A percentile compares a stretch with the other conserved stretches of the same genome.
These are phyloP conservation scores for Myripristis jacobus DNA, from an alignment of 2,797 vertebrate species.

Conservation along the genomic window DNA sequence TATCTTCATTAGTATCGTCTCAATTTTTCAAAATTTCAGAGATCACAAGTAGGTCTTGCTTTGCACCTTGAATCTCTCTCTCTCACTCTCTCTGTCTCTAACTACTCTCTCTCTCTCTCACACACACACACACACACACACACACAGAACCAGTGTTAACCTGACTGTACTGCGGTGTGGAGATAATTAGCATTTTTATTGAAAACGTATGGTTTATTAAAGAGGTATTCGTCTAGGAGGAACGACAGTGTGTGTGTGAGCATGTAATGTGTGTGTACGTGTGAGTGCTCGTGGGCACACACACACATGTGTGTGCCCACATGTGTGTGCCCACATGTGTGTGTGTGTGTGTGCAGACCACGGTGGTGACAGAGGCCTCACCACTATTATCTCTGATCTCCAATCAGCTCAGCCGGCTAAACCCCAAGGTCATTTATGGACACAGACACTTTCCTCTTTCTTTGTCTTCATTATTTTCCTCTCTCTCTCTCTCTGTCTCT, in stretches of 20 bases:
- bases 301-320: not conserved
- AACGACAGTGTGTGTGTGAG: slow-evolving; percentile 30
- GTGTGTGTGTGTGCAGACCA: slow-evolving; percentile 42
- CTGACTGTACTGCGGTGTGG: slow-evolving; percentile 61
- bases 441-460: slow-evolving; percentile 50
- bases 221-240: slow-evolving; percentile 62
- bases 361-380: slow-evolving; percentile 64
- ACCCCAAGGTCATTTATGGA: slow-evolving; percentile 77
- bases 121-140: slow-evolving; percentile 30
- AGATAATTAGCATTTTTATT: slow-evolving; percentile 84
- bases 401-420: slow-evolving; percentile 70
- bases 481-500: slow-evolving; percentile 33
- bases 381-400: slow-evolving; percentile 75
- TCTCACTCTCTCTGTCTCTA: too few relatives aligned
- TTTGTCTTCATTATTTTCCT: not conserved
- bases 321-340: slow-evolving; percentile 21
- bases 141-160: slow-evolving; percentile 53
- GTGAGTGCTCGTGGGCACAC: too few relatives aligned
- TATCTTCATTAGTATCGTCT: slow-evolving; percentile 32
- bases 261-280: slow-evolving; percentile 27
- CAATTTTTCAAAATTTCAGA: slow-evolving; percentile 13
- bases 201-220: slow-evolving; percentile 81
- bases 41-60: slow-evolving; percentile 37
- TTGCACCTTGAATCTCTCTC: slow-evolving; percentile 25
- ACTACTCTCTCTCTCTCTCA: slow-evolving; percentile 5